phyloP scores from a whole-genome alignment of 2,888 invertebrate genomes.

The Drosophila prolongata region DNA sequence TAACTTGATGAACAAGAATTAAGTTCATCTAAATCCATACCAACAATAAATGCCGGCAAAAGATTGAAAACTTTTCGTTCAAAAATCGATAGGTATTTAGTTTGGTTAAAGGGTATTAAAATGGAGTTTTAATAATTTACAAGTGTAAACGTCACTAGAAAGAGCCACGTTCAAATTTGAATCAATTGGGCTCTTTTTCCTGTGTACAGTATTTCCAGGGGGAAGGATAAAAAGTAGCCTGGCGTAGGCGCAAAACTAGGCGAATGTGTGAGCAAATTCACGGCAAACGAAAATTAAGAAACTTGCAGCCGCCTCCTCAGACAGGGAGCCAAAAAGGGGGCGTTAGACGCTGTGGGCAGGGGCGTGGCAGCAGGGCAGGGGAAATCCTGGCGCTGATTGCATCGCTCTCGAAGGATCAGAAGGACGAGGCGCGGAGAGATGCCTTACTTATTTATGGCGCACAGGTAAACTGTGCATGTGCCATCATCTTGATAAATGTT shows the following conservation, averaged over 20 bases:
- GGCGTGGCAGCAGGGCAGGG: slow-evolving; percentile 22
- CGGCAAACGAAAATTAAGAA: slow-evolving; percentile 69
- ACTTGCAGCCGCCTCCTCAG: slow-evolving; percentile 48
- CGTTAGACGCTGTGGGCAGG: not conserved
- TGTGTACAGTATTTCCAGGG: not conserved
- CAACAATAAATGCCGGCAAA: too few relatives aligned
- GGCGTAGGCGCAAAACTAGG: slow-evolving; percentile 29
- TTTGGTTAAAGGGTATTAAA: too few relatives aligned
- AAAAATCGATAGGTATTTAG: too few relatives aligned
- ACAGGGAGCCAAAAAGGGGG: slow-evolving; percentile 2
- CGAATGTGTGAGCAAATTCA: slow-evolving; percentile 55
- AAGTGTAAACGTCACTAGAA: too few relatives aligned
- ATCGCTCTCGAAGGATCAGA: slow-evolving; percentile 22
- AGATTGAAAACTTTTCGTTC: too few relatives aligned
- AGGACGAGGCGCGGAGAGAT: slow-evolving; percentile 17
- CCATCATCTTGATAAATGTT: slow-evolving; percentile 62
- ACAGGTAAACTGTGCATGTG: slow-evolving; percentile 44
- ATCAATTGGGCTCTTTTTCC: not conserved
- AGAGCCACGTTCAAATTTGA: too few relatives aligned
- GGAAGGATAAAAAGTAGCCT: slow-evolving; percentile 21
- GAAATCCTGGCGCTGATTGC: slow-evolving; percentile 44
- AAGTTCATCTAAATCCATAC: too few relatives aligned
- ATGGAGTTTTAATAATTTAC: too few relatives aligned
- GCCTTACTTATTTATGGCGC: slow-evolving; percentile 67
- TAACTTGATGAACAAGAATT: too few relatives aligned